Evolutionary conservation across 92 coral and sea anemone genomes (phyloP).

Genomic region (Pocillopora grandis): DNA sequence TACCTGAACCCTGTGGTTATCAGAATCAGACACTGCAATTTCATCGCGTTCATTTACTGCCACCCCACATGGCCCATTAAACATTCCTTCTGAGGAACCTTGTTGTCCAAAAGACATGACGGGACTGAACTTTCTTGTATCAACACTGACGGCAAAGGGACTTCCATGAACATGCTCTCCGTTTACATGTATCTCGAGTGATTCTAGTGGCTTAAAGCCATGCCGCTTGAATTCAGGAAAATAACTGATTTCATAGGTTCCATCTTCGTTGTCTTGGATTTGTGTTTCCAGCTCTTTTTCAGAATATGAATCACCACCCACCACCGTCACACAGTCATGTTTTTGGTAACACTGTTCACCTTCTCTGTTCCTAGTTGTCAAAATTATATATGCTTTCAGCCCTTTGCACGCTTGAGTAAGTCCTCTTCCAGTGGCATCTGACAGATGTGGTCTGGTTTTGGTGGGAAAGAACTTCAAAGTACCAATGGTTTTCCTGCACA

Average conservation of each 20-base stretch:
- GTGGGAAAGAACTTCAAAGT: neutral
- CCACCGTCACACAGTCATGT: neutral
- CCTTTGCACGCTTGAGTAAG: neutral
- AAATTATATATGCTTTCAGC: conserved; percentile 5
- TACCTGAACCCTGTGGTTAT: conserved; percentile 19
- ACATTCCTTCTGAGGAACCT: conserved; percentile 7
- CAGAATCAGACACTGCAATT: conserved; percentile 31
- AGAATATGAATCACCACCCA: neutral
- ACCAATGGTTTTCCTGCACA: neutral
- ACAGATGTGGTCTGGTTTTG: neutral
- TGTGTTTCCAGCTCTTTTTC: too few species aligned
- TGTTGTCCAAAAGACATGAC: conserved; percentile 21
- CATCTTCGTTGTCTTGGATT: too few species aligned
- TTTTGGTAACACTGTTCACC: neutral
- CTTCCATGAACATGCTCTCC: too few species aligned
- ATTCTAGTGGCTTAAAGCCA: too few species aligned
- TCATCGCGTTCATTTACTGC: conserved; percentile 36
- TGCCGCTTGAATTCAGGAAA: too few species aligned
- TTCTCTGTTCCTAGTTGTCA: conserved; percentile 15
- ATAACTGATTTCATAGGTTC: too few species aligned
- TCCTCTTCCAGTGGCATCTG: conserved; percentile 9
- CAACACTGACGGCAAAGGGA: too few species aligned
- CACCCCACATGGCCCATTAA: conserved; percentile 34
- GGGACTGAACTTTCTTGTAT: conserved; percentile 2
- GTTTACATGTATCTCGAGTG: too few species aligned